These are phyloP conservation scores for Galeopterus variegatus DNA, from an alignment of 2,113 vertebrate species.

Conservation along the genomic window DNA sequence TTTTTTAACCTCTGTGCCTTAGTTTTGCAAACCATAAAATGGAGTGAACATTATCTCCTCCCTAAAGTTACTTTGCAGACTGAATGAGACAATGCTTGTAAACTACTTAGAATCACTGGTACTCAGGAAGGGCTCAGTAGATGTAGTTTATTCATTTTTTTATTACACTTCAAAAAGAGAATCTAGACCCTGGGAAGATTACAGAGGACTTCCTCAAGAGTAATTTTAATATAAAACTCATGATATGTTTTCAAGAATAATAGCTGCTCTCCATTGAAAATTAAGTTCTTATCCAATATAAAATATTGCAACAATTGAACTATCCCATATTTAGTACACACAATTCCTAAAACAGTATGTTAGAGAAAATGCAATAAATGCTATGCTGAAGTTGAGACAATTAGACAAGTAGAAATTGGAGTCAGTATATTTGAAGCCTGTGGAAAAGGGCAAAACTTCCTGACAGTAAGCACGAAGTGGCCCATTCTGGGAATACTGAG, in stretches of 20 bases:
- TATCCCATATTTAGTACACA: background rate
- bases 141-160: background rate
- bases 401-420: background rate
- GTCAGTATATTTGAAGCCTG: background rate
- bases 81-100: background rate
- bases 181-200: background rate
- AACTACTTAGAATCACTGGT: background rate
- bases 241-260: conserved; percentile 14
- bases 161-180: background rate
- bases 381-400: background rate
- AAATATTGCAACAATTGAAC: conserved; percentile 41
- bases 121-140: background rate
- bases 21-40: background rate
- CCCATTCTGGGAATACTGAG: background rate
- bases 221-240: conserved; percentile 14
- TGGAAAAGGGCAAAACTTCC: background rate
- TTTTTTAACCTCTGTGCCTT: background rate
- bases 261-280: conserved; percentile 8
- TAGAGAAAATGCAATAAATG: background rate
- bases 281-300: conserved; percentile 19
- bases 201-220: background rate
- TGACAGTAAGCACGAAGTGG: background rate
- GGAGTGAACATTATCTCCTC: background rate
- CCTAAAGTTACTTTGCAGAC: background rate
- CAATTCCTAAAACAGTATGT: background rate